These are phyloP conservation scores for Cyphomyrus discorhynchus DNA, from an alignment of 2,113 vertebrate genomes.

Conservation along the genomic window DNA sequence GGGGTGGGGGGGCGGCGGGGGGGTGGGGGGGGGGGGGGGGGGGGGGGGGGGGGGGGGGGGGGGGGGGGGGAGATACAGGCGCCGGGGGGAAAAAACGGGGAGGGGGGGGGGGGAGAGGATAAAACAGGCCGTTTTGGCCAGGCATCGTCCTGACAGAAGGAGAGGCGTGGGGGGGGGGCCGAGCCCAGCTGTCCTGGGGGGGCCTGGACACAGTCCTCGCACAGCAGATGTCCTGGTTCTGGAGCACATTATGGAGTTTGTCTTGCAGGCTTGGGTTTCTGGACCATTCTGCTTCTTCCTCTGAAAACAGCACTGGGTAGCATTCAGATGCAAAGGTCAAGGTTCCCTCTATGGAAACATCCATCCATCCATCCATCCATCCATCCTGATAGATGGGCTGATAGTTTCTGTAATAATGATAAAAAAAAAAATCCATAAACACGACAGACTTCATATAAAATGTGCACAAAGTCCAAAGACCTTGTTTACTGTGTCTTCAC, in stretches of 20 bases:
- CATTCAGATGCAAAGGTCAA: not conserved
- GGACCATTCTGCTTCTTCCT: not conserved
- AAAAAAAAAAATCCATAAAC: not conserved
- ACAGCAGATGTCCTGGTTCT: not conserved
- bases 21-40: no score
- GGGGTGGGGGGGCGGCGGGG: no score
- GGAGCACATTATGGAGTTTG: not conserved
- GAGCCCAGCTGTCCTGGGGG: not conserved
- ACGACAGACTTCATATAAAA: not conserved
- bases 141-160: not conserved
- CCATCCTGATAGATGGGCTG: not conserved
- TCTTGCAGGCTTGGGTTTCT: not conserved
- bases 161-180: not conserved
- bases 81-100: not conserved
- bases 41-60: no score
- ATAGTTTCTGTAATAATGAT: not conserved
- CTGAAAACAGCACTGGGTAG: not conserved
- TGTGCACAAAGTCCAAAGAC: not conserved
- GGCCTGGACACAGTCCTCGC: not conserved
- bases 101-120: not conserved
- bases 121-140: not conserved
- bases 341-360: not conserved
- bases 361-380: not conserved
- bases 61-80: not conserved
- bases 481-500: not conserved